Evolutionary conservation across 2,113 vertebrate genomes (phyloP).

Genomic region (Macquaria ambigua): DNA sequence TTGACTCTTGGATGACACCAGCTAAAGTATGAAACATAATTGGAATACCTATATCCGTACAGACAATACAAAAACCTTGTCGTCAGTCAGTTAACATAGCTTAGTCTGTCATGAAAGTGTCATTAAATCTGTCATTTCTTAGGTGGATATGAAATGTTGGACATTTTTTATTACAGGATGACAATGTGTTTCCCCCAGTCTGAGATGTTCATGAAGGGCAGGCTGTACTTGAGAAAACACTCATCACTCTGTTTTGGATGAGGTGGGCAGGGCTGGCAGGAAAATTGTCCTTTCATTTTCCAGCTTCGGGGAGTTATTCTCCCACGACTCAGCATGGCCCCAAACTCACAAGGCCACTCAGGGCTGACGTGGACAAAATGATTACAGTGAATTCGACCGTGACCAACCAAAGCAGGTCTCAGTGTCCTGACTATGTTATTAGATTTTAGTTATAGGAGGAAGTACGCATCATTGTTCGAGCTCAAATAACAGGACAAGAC

Average conservation of each 20-base stretch:
- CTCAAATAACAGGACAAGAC: not conserved
- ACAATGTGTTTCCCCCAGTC: not conserved
- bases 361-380: constrained; percentile 24
- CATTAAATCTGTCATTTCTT: not conserved
- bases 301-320: constrained; percentile 41
- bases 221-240: not conserved
- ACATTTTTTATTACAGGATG: not conserved
- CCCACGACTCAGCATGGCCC: constrained; percentile 17
- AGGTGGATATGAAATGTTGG: not conserved
- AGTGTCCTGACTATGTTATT: not conserved
- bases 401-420: constrained; percentile 12
- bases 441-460: not conserved
- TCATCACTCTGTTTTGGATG: not conserved
- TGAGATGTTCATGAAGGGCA: not conserved
- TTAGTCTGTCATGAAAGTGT: no score
- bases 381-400: constrained; percentile 4
- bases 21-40: not conserved
- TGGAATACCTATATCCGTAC: not conserved
- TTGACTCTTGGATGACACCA: not conserved
- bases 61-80: not conserved
- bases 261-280: not conserved
- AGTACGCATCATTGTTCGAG: not conserved
- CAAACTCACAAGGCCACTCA: constrained; percentile 15
- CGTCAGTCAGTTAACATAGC: not conserved
- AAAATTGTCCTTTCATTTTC: not conserved